Percentiles rank a stretch among this genome's conserved stretches.
phyloP scores from a whole-genome alignment of 2,888 invertebrate species.

The Thecocarcelia acutangulata region DNA sequence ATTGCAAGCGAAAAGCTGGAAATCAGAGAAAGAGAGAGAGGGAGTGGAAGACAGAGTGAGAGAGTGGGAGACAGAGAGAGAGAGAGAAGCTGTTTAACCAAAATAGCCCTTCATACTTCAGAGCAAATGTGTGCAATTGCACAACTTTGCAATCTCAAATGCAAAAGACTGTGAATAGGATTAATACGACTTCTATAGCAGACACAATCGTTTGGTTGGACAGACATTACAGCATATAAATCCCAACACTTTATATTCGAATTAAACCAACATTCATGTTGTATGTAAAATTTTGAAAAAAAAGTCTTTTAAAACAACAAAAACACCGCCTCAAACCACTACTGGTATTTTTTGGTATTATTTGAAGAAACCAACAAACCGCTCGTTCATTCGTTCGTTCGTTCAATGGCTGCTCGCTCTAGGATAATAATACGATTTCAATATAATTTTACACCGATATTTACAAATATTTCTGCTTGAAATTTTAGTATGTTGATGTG shows the following conservation, averaged over 20 bases:
- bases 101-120: too few relatives aligned
- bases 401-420: background rate
- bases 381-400: background rate
- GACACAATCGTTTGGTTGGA: background rate
- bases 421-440: constrained; percentile 28
- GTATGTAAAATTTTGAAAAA: constrained; percentile 1
- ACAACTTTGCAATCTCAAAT: too few relatives aligned
- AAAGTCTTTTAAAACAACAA: constrained; percentile 9
- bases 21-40: too few relatives aligned
- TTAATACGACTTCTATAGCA: background rate
- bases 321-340: constrained; percentile 19
- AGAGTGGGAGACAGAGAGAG: too few relatives aligned
- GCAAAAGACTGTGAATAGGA: background rate
- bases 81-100: too few relatives aligned
- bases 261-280: constrained; percentile 3
- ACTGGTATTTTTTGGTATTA: constrained; percentile 12
- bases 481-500: constrained; percentile 59
- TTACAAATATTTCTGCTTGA: constrained; percentile 44
- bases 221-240: constrained; percentile 21
- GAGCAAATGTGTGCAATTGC: too few relatives aligned
- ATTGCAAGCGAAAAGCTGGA: too few relatives aligned
- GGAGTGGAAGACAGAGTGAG: too few relatives aligned
- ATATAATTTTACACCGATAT: constrained; percentile 41
- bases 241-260: constrained; percentile 33
- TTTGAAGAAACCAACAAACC: background rate